Base-by-base conservation (phyloP, 2,888 invertebrate species). In the Phyllotreta cruciferae region DNA sequence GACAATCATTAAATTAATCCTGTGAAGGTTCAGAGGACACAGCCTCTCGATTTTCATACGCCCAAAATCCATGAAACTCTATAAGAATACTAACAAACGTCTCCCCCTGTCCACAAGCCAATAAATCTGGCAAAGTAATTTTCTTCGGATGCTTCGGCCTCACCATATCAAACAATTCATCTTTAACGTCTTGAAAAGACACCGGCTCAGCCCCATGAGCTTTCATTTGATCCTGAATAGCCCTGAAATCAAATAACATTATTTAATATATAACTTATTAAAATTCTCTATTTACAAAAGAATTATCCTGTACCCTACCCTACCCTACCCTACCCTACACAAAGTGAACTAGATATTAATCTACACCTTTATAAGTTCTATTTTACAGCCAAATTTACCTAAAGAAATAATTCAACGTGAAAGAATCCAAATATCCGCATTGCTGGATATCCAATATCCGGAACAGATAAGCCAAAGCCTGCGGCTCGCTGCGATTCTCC, bases 151-250 rank as follows among this genome's bases (percentile, higher is more conserved):
- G 88, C 63, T 85, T 87, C 0, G 97, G 96, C 67, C 94, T 90
- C 1, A 97, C 94, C 97, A 98, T 98, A 83, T 98, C 98, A 83
- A 96, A 98, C 71, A 98, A 93, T 83, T 98, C 97, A 83, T 98
- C 96, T 80, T 96, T 96, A 0, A 98, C 92, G 82, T 98, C 96
- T 72, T 95, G 91, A 80, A 97, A 96, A 72, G 89, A 89, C 0
- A 96, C 93, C 0, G 92, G 90, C 69, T 95, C 94, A n/a, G 93
- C 93, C 35, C 92, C 92, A 79, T 94, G 92, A 6, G 89, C 86
- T 60, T 87, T 86, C 88, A 98, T 92, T 80, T 94, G 93, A 70
- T 94, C 92, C 80, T 96, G 93, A 70, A 98, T 95, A 0, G 94
- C 95, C 88, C 93, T 81, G 2, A 67, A 73, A 64, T 56, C 36